Evolutionary conservation across 2,113 vertebrate genomes (phyloP).

Genomic region (Arvicanthis niloticus): DNA sequence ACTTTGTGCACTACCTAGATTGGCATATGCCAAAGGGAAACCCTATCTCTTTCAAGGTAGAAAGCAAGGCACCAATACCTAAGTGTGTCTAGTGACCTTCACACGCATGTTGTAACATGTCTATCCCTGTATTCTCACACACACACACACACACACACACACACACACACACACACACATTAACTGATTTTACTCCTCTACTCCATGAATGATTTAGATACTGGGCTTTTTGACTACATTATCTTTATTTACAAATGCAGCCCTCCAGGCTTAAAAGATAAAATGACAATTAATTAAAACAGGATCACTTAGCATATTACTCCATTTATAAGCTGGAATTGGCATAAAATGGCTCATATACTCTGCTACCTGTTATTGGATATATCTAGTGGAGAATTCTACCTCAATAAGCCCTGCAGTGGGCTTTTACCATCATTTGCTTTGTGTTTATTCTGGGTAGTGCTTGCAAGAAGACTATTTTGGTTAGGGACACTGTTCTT

Average conservation of each 20-base stretch:
- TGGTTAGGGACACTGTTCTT: constrained; percentile 66
- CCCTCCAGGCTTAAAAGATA: not conserved
- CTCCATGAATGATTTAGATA: not conserved
- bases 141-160: not conserved
- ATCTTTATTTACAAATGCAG: constrained; percentile 8
- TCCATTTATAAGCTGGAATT: constrained; percentile 19
- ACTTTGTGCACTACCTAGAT: not conserved
- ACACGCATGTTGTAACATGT: not conserved
- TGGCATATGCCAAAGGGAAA: not conserved
- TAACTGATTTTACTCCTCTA: constrained; percentile 28
- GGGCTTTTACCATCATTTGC: constrained; percentile 68
- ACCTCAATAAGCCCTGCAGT: not conserved
- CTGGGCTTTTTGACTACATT: not conserved
- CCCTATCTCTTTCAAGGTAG: not conserved
- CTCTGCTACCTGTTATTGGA: not conserved
- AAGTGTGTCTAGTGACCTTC: not conserved
- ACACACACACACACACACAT: no score
- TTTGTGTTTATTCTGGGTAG: constrained; percentile 69
- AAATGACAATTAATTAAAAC: not conserved
- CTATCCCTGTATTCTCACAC: not conserved
- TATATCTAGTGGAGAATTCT: constrained; percentile 49
- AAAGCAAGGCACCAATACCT: not conserved
- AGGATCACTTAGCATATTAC: not conserved
- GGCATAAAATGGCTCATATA: not conserved
- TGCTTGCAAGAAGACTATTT: constrained; percentile 72